Percentiles rank a stretch among this genome's conserved stretches.
These are phyloP conservation scores for Seira ritae DNA, from an alignment of 2,888 invertebrate genomes.

Conservation along the genomic window DNA sequence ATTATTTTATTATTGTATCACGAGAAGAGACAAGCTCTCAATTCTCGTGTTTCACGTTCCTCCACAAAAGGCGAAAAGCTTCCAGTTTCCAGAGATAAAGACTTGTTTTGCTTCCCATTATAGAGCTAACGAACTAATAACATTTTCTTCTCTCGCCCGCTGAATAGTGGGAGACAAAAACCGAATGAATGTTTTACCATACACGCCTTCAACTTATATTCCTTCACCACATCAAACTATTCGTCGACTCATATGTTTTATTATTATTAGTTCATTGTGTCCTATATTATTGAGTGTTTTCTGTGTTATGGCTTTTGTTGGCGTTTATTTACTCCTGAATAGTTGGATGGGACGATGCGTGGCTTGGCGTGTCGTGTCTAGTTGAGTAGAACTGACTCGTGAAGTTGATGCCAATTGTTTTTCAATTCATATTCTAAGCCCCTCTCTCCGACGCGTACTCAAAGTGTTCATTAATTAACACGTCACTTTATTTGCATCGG, in stretches of 20 bases:
- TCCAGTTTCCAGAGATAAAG: no score
- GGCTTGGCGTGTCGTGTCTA: background rate
- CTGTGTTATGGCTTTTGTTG: background rate
- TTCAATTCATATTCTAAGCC: no score
- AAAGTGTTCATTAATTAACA: conserved; percentile 51
- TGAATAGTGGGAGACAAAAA: background rate
- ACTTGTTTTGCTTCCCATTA: background rate
- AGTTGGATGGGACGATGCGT: conserved; percentile 11
- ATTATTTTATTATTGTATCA: conserved; percentile 14
- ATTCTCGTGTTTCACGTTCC: background rate
- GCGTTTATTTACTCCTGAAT: background rate
- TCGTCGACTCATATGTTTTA: background rate
- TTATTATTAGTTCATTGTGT: conserved; percentile 11
- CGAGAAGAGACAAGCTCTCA: conserved; percentile 1
- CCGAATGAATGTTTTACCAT: background rate
- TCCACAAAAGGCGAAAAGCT: background rate
- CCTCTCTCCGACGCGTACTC: background rate
- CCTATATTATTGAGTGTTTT: conserved; percentile 3
- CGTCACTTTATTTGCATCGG: conserved; percentile 25
- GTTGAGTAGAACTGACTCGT: no score
- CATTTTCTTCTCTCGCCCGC: background rate
- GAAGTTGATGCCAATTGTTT: no score
- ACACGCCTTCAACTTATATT: background rate
- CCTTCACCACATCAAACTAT: no score
- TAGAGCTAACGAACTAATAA: background rate